Conservation (phyloP, 1,140 invertebrate genomes). For the Hypsibius dujardini region DNA sequence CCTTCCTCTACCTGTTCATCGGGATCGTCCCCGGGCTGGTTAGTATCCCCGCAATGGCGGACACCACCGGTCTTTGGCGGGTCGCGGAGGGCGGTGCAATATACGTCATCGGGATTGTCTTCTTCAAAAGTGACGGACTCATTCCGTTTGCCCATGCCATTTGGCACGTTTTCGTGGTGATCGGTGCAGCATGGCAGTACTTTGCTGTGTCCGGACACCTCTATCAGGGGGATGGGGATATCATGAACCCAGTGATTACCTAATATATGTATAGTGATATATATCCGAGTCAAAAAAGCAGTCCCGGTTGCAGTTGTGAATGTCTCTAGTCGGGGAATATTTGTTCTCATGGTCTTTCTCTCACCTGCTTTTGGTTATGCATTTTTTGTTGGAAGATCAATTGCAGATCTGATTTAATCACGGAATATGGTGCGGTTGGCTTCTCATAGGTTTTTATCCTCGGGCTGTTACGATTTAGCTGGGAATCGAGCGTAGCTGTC, state of each 20-base stretch:
- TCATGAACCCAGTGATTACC: neutral
- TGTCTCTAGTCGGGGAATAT: neutral
- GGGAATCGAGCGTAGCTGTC: too few species aligned
- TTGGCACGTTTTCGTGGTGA: constrained; percentile 79
- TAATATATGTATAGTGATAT: neutral
- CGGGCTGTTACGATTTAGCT: too few species aligned
- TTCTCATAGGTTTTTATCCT: too few species aligned
- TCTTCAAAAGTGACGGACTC: constrained; percentile 80
- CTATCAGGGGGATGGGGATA: neutral
- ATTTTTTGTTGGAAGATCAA: constrained; percentile 1
- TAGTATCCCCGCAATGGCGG: constrained; percentile 41
- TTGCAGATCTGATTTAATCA: too few species aligned
- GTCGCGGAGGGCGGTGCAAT: constrained; percentile 62
- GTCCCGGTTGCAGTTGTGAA: neutral
- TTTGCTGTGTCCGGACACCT: constrained; percentile 29
- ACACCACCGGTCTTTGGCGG: constrained; percentile 57
- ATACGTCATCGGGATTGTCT: constrained; percentile 67
- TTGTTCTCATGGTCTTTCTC: neutral
- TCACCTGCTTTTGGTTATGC: neutral
- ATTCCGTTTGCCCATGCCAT: constrained; percentile 89
- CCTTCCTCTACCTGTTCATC: constrained; percentile 68
- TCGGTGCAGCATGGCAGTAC: constrained; percentile 68
- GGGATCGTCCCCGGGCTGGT: constrained; percentile 59
- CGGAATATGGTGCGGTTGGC: too few species aligned
- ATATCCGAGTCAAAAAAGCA: too few species aligned